Base-by-base conservation (phyloP, 2,888 invertebrate species). In the Brachylomia viminalis region DNA sequence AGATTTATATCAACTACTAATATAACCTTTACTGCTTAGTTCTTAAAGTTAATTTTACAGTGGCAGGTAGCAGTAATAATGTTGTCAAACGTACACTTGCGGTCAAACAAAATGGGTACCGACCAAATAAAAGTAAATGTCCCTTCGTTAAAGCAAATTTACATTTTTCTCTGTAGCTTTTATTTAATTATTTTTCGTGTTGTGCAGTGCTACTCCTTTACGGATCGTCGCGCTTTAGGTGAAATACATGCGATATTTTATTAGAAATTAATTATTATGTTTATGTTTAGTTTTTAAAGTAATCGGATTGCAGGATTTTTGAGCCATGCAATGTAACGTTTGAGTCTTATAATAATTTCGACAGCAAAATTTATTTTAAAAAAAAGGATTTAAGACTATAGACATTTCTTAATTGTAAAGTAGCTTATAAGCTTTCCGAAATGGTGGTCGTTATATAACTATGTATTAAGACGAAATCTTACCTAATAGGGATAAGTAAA, bases 71-170 rank as follows among this genome's bases (percentile, higher is more conserved):
- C 66, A 67, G 80, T 82, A 72, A 86, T 87, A 86, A 87, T 72
- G 84, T 86, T 85, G 83, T 77, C 86, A 82, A 87, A 87, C 84
- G 88, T 90, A 89, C 88, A 91, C 87, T 90, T 82, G 91, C 88
- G 91, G 92, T 86, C 87, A 87, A 84, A 87, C 87, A 86, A 88
- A 88, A 88, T 87, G 77, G 81, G 78, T 77, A 84, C 79, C 82
- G 71, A 87, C 79, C 85, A 92, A 93, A 93, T 91, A 93, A 92
- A 94, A 94, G 92, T 91, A 93, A 92, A 92, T 90, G 81, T 91
- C 91, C 91, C 93, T 94, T 95, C 94, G 95, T 95, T 95, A 95
- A 92, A 94, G 90, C 87, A 93, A 94, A 95, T 95, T 95, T 94
- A 92, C 94, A 94, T 95, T 93, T 94, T 92, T 91, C 93, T 92